Conservation (phyloP, 2,888 invertebrate species). For the Sericinus montela region DNA sequence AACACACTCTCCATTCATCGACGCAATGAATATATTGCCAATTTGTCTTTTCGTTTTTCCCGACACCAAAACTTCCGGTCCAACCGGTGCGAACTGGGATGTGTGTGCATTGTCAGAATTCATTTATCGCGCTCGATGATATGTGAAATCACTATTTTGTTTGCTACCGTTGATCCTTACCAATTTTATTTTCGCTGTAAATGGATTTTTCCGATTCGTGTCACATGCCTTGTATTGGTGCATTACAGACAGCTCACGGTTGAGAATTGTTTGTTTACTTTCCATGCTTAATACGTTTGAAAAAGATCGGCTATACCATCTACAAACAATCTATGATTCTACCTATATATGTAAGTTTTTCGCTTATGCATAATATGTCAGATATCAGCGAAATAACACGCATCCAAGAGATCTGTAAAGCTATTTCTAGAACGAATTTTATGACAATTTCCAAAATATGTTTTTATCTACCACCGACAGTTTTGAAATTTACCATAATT, state of each 20-base stretch:
- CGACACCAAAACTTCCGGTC: constrained; percentile 44
- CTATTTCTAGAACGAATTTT: too few species aligned
- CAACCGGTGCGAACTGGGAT: constrained; percentile 43
- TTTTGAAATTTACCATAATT: too few species aligned
- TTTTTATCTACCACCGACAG: too few species aligned
- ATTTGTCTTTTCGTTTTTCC: constrained; percentile 64
- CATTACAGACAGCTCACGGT: not conserved
- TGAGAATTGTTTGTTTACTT: too few species aligned
- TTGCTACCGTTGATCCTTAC: constrained; percentile 19
- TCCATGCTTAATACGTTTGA: too few species aligned
- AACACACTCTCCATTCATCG: constrained; percentile 62
- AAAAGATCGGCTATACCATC: too few species aligned
- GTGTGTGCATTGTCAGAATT: constrained; percentile 57
- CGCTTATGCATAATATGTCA: too few species aligned
- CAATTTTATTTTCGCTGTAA: constrained; percentile 22
- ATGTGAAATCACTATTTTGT: constrained; percentile 61
- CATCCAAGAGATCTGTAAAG: too few species aligned
- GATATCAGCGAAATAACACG: too few species aligned
- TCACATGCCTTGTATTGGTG: constrained; percentile 2
- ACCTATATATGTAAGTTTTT: too few species aligned
- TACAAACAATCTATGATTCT: too few species aligned
- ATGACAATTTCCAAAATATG: too few species aligned
- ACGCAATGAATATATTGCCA: constrained; percentile 69
- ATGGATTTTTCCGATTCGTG: constrained; percentile 14
- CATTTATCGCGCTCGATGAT: constrained; percentile 56